Base-by-base conservation (phyloP, 2,888 invertebrate genomes). In the Pollenia labialis region DNA sequence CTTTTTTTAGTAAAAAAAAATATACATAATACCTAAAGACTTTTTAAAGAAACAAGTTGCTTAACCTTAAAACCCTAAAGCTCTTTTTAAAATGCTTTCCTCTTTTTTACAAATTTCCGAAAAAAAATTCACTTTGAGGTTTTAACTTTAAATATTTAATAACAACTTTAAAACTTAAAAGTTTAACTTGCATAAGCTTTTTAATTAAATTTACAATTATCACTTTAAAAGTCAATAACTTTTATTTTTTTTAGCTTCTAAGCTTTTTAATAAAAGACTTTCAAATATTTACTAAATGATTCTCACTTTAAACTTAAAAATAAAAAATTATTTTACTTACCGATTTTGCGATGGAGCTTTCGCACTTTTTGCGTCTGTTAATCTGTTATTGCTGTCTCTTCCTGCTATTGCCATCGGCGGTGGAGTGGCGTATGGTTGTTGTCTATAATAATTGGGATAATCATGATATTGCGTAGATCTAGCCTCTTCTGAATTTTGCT, bases 401-500 rank as follows among this genome's bases (percentile, higher is more conserved):
- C 11, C 40, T 11, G 4, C 2, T 46, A 23, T 9, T 40, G 9
- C 2, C 4, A 44, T 7, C 0, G 88, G 83, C 11, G 85, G 10
- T 10, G 80, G 77, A 40, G 88, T 88, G 1, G 85, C 87, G 83
- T 87, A 88, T 46, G 79, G 72, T 83, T 87, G 86, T 44, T 81
- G 75, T 9, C 84, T 56, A 12, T 88, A 86, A 72, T 85, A 86
- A 11, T 85, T 66, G 18, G 83, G 72, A 68, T 85, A 81, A 56
- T 74, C 62, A 10, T 54, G 23, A 42, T 81, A 72, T 46, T 84
- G 83, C 11, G 80, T 50, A 2, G 83, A n/a, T 79, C 87, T 81
- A 4, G 79, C 85, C 16, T 75, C 81, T 52, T 60, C 79, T 0
- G 72, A 52, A 42, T 48, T 54, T 40, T 4, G 42, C 11, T 76